These are phyloP conservation scores for Oryzias dopingdopingensis DNA, from an alignment of 2,797 vertebrate genomes.

Conservation along the genomic window DNA sequence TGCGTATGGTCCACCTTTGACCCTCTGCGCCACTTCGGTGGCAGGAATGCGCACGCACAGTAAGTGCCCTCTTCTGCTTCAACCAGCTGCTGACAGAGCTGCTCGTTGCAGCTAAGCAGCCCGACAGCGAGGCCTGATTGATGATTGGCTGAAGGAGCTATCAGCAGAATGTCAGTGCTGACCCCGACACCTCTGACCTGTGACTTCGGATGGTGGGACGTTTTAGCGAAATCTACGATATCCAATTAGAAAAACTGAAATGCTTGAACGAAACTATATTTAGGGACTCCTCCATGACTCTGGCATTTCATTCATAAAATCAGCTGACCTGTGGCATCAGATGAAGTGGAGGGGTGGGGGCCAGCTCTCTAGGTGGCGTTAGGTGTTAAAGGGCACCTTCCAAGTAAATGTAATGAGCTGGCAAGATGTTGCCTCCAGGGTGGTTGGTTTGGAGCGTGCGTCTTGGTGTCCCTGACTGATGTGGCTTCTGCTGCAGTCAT, in stretches of 20 bases:
- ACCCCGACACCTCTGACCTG: slow-evolving; percentile 20
- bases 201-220: slow-evolving; percentile 28
- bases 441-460: slow-evolving; percentile 40
- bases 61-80: slow-evolving; percentile 18
- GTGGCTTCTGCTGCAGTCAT: slow-evolving; percentile 57
- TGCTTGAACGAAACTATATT: background rate
- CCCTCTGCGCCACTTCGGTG: slow-evolving; percentile 37
- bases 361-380: slow-evolving; percentile 38
- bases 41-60: slow-evolving; percentile 35
- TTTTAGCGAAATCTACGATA: slow-evolving; percentile 1
- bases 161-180: slow-evolving; percentile 44
- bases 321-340: background rate
- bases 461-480: slow-evolving; percentile 39
- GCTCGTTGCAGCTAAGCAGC: slow-evolving; percentile 24
- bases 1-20: slow-evolving; percentile 49
- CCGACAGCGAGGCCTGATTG: slow-evolving; percentile 40
- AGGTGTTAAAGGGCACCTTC: slow-evolving; percentile 48
- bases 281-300: background rate
- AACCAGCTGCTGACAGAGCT: slow-evolving; percentile 53
- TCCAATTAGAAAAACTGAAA: too few relatives aligned
- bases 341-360: slow-evolving; percentile 6
- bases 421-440: slow-evolving; percentile 61
- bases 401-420: slow-evolving; percentile 51
- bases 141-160: slow-evolving; percentile 50
- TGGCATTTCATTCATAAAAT: background rate